phyloP scores from a whole-genome alignment of 2,888 invertebrate species.

The Spilosoma lubricipeda region DNA sequence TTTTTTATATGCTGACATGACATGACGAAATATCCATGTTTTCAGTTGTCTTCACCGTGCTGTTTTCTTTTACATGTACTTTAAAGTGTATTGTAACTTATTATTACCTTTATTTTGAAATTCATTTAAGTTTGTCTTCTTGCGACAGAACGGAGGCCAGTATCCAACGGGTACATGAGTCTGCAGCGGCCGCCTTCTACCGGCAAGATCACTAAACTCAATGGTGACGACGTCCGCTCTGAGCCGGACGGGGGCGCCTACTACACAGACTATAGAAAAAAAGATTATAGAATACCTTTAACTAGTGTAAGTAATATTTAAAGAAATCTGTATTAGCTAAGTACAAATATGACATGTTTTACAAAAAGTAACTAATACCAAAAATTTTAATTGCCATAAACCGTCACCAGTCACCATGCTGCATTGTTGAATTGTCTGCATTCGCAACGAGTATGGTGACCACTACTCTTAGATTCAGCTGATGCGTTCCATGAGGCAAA shows the following conservation, averaged over 20 bases:
- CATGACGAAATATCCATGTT: no score
- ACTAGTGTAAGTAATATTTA: slow-evolving; percentile 77
- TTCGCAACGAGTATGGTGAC: no score
- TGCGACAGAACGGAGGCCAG: slow-evolving; percentile 76
- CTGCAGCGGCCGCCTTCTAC: slow-evolving; percentile 78
- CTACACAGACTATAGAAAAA: slow-evolving; percentile 81
- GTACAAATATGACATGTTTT: not conserved
- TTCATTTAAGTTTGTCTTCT: not conserved
- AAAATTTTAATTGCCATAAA: not conserved
- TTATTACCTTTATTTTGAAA: not conserved
- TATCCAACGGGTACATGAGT: slow-evolving; percentile 84
- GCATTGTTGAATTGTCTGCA: no score
- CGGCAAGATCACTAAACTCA: slow-evolving; percentile 65
- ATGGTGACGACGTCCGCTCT: slow-evolving; percentile 75
- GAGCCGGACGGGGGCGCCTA: slow-evolving; percentile 82
- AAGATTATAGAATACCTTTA: slow-evolving; percentile 84
- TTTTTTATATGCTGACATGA: no score
- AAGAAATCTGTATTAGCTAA: not conserved
- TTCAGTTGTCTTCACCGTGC: not conserved
- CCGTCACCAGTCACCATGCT: no score
- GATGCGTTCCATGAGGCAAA: no score
- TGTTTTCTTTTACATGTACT: not conserved
- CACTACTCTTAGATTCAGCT: no score
- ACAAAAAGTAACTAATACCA: not conserved
- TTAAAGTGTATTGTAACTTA: no score